Conservation (phyloP, 2,888 invertebrate species). For the Hirtodrosophila duncani region DNA sequence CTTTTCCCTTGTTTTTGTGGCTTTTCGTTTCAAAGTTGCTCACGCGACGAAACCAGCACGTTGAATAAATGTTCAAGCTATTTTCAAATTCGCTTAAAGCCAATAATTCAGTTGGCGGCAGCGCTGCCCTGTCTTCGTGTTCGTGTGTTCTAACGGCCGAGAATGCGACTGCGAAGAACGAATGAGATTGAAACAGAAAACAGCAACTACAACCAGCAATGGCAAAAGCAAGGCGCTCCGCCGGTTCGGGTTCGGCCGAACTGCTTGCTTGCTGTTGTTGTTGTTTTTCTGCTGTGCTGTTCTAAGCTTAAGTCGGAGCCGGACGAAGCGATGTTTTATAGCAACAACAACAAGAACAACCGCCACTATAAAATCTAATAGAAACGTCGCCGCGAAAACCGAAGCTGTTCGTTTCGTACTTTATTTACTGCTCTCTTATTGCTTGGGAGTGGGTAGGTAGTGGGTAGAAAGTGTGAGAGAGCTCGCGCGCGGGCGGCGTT, state of each 20-base stretch:
- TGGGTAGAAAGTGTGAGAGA: slow-evolving; percentile 30
- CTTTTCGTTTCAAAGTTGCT: slow-evolving; percentile 65
- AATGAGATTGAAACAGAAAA: neutral
- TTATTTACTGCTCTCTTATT: slow-evolving; percentile 7
- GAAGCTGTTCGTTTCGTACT: too few species aligned
- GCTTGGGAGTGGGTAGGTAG: slow-evolving; percentile 10
- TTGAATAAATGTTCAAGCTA: slow-evolving; percentile 69
- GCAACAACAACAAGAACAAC: slow-evolving; percentile 19
- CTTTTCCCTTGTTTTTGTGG: slow-evolving; percentile 23
- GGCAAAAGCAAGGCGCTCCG: slow-evolving; percentile 49
- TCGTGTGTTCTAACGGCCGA: slow-evolving; percentile 18
- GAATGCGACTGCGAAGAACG: neutral
- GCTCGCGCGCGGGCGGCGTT: slow-evolving; percentile 42
- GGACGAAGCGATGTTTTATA: too few species aligned
- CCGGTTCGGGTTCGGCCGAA: slow-evolving; percentile 1
- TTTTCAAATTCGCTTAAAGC: slow-evolving; percentile 70
- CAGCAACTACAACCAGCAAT: slow-evolving; percentile 20
- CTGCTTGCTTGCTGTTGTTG: slow-evolving; percentile 27
- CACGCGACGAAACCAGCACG: slow-evolving; percentile 69
- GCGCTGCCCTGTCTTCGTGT: slow-evolving; percentile 29
- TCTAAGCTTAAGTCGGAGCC: slow-evolving; percentile 35
- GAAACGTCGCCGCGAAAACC: too few species aligned
- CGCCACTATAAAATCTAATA: slow-evolving; percentile 59
- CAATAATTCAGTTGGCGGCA: slow-evolving; percentile 46
- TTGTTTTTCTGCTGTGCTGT: slow-evolving; percentile 19